Evolutionary conservation across 2,797 vertebrate genomes (phyloP).

Genomic region (Fistularia commersonii): DNA sequence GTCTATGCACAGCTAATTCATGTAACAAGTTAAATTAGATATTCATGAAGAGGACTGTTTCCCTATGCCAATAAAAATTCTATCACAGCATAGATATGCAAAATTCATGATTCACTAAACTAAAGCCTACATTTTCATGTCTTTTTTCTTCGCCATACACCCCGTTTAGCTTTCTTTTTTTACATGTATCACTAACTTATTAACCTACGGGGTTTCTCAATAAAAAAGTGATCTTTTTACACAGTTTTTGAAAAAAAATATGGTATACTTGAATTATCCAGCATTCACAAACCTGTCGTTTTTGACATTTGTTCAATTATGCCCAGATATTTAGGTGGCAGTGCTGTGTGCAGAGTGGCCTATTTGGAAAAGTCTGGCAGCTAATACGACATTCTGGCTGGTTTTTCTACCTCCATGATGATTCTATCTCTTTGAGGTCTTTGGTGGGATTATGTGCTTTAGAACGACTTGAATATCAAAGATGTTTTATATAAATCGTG

Average conservation of each 20-base stretch:
- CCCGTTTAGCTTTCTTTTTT: constrained; percentile 22
- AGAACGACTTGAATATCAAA: background rate
- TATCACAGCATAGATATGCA: constrained; percentile 34
- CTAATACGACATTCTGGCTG: constrained; percentile 16
- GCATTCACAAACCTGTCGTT: background rate
- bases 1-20: constrained; percentile 19
- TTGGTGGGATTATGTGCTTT: constrained; percentile 9
- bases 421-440: constrained; percentile 4
- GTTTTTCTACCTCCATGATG: constrained; percentile 9
- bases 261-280: too few species aligned
- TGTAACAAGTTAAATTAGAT: constrained; percentile 26
- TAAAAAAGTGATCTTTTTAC: too few species aligned
- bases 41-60: constrained; percentile 26
- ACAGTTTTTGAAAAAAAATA: too few species aligned
- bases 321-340: background rate
- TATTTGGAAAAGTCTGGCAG: constrained; percentile 18
- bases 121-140: constrained; percentile 26
- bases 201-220: too few species aligned
- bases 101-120: constrained; percentile 45
- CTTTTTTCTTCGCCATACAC: constrained; percentile 38
- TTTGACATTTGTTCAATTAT: background rate
- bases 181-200: too few species aligned
- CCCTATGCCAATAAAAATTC: constrained; percentile 32
- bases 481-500: too few species aligned
- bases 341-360: constrained; percentile 5